A percentile compares a stretch with the other conserved stretches of the same genome.
These are phyloP conservation scores for Pseudachorutes palmiensis DNA, from an alignment of 1,140 invertebrate genomes.

Conservation along the genomic window DNA sequence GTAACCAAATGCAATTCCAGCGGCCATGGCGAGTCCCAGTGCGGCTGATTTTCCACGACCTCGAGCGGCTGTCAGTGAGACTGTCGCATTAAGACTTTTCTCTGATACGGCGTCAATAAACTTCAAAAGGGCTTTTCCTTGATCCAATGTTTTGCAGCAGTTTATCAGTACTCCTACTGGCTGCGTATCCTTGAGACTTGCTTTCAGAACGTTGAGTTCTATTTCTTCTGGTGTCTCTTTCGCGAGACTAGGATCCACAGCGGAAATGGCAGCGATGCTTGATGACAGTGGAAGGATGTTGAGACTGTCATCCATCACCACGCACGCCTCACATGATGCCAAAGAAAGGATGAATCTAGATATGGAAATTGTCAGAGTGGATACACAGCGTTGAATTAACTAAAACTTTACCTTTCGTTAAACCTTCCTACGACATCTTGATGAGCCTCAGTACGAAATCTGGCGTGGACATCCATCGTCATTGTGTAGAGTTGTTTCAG, in stretches of 20 bases:
- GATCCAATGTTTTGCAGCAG: conserved; percentile 86
- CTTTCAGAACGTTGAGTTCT: conserved; percentile 63
- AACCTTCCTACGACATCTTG: conserved; percentile 86
- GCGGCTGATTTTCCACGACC: conserved; percentile 97
- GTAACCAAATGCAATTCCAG: conserved; percentile 77
- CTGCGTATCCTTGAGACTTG: conserved; percentile 74
- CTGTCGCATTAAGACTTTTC: conserved; percentile 78
- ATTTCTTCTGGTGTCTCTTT: conserved; percentile 44
- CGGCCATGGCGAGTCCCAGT: conserved; percentile 85
- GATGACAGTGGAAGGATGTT: conserved; percentile 87
- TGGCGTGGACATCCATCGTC: conserved; percentile 96
- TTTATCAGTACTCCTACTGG: conserved; percentile 83
- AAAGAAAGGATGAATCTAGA: conserved; percentile 81
- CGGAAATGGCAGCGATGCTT: conserved; percentile 67
- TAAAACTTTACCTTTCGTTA: conserved; percentile 66
- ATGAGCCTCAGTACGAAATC: conserved; percentile 90
- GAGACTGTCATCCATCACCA: conserved; percentile 90
- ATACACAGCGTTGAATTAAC: conserved; percentile 5
- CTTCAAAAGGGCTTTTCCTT: conserved; percentile 83
- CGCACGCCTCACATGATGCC: conserved; percentile 72
- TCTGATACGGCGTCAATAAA: conserved; percentile 94
- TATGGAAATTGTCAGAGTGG: too few relatives aligned
- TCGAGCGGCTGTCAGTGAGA: conserved; percentile 89
- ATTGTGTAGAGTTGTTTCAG: conserved; percentile 92
- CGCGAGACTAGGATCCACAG: conserved; percentile 48